Evolutionary conservation across 2,797 vertebrate genomes (phyloP).

Genomic region (Iguana delicatissima): DNA sequence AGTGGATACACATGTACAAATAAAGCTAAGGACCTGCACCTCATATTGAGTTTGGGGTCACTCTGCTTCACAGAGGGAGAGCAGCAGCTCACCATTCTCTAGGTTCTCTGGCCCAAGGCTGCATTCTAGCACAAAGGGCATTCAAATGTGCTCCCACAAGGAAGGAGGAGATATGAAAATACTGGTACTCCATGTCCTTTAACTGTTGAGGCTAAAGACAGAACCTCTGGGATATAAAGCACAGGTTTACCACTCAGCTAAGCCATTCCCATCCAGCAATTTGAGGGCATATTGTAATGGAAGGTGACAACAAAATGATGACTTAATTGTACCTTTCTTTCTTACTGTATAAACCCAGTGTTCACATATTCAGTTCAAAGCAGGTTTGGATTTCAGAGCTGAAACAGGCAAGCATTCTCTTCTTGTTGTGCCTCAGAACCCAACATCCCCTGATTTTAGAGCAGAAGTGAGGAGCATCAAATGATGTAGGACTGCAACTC

Average conservation of each 20-base stretch:
- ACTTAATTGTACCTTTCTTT: neutral
- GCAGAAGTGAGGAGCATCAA: neutral
- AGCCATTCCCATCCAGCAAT: neutral
- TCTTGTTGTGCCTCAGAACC: neutral
- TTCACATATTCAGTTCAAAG: neutral
- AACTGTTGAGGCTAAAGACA: neutral
- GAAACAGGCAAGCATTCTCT: neutral
- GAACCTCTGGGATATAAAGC: neutral
- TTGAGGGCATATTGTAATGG: neutral
- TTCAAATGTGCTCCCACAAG: neutral
- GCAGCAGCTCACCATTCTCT: neutral
- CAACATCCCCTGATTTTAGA: neutral
- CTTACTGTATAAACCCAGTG: neutral
- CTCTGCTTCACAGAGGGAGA: neutral
- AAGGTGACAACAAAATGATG: neutral
- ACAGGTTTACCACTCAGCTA: neutral
- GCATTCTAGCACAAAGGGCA: neutral
- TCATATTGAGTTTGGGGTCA: neutral
- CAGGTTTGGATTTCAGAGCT: neutral
- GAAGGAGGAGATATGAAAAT: neutral
- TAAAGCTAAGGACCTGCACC: neutral
- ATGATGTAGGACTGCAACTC: neutral
- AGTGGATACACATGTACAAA: neutral
- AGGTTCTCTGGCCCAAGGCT: neutral
- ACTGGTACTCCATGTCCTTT: neutral